A percentile compares a stretch with the other conserved stretches of the same genome.
phyloP scores from a whole-genome alignment of 2,888 invertebrate species.

The Sceliomorpha sp. region DNA sequence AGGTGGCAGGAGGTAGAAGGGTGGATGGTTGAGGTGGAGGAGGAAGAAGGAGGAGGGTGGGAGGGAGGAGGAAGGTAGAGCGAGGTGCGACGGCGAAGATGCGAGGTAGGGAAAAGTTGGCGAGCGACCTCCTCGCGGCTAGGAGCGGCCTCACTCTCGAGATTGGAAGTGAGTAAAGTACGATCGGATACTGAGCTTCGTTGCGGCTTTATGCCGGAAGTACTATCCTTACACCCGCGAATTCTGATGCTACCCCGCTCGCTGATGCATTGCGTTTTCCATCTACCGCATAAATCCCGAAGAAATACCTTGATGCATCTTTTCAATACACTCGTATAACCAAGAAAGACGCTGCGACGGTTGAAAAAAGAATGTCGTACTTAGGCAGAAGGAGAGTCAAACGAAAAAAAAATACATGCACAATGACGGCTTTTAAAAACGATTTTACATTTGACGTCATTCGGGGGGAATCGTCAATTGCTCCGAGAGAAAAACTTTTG shows the following conservation, averaged over 20 bases:
- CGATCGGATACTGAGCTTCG: slow-evolving; percentile 54
- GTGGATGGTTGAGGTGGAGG: slow-evolving; percentile 25
- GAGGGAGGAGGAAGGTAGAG: slow-evolving; percentile 22
- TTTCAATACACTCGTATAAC: slow-evolving; percentile 33
- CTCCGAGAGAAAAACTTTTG: no score
- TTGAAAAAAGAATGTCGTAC: slow-evolving; percentile 41
- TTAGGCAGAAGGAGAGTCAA: slow-evolving; percentile 12
- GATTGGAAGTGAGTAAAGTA: slow-evolving; percentile 58
- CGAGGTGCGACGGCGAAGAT: slow-evolving; percentile 26
- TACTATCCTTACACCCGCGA: slow-evolving; percentile 50
- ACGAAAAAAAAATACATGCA: no score
- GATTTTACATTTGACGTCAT: no score
- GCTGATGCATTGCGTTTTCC: slow-evolving; percentile 52
- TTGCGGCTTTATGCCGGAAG: slow-evolving; percentile 47
- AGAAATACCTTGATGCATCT: slow-evolving; percentile 44
- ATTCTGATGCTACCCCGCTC: slow-evolving; percentile 46
- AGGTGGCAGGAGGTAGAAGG: slow-evolving; percentile 39
- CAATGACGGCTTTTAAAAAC: no score
- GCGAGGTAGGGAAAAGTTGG: slow-evolving; percentile 44
- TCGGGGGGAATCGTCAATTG: no score
- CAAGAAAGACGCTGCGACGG: slow-evolving; percentile 41
- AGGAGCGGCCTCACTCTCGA: slow-evolving; percentile 52
- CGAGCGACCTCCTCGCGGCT: slow-evolving; percentile 12
- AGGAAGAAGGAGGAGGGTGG: slow-evolving; percentile 23
- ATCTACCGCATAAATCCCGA: slow-evolving; percentile 51